Percentiles rank a stretch among this genome's conserved stretches.
Conservation (phyloP, 2,797 vertebrate genomes). For the Microctenopoma steveboyesi region DNA sequence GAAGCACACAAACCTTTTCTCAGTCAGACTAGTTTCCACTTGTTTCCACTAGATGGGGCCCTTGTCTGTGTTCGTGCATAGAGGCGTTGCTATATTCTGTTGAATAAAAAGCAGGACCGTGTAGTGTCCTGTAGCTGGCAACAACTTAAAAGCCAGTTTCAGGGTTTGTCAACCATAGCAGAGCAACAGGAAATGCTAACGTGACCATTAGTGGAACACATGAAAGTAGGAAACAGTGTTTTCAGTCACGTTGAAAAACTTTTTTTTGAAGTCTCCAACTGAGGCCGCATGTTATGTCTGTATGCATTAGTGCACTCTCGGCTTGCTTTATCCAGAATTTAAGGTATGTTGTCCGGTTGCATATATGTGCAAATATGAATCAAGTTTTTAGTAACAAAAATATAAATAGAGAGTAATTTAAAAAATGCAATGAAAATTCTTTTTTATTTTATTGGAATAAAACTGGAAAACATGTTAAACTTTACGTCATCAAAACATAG, state of each 20-base stretch:
- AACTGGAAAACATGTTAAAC: not conserved
- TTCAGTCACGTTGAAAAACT: not conserved
- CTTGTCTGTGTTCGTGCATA: conserved; percentile 41
- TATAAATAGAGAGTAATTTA: too few species aligned
- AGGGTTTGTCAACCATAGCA: not conserved
- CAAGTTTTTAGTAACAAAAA: too few species aligned
- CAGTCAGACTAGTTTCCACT: conserved; percentile 6
- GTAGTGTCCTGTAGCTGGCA: not conserved
- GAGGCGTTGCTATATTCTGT: not conserved
- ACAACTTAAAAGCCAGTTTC: not conserved
- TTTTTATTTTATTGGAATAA: too few species aligned
- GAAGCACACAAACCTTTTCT: conserved; percentile 32
- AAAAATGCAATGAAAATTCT: too few species aligned
- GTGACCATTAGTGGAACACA: not conserved
- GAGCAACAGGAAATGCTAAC: not conserved
- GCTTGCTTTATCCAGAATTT: not conserved
- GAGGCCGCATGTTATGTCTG: too few species aligned
- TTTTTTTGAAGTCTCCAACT: not conserved
- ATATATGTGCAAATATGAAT: too few species aligned
- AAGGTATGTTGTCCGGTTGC: not conserved
- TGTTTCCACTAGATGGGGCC: conserved; percentile 71
- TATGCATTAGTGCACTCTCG: not conserved
- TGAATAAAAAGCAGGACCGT: conserved; percentile 3
- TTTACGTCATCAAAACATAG: too few species aligned
- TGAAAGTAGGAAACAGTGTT: not conserved